Conservation (phyloP, 1,140 invertebrate species). For the Sarcophaga peregrina region DNA sequence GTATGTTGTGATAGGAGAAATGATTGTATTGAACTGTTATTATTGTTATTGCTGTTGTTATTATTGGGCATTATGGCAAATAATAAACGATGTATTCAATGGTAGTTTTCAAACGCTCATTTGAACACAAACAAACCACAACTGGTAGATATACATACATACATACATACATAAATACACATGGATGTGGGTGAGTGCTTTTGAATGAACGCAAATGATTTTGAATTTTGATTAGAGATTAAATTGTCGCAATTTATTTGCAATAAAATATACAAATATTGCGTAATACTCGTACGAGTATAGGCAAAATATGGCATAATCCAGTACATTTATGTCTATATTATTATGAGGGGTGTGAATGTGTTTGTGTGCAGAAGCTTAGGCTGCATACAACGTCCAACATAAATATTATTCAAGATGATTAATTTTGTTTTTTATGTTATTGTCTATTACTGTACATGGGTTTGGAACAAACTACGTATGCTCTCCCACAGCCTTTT, state of each 20-base stretch:
- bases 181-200: background rate
- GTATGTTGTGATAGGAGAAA: background rate
- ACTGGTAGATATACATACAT: background rate
- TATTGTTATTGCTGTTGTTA: slow-evolving; percentile 10
- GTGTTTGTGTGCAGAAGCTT: background rate
- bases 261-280: slow-evolving; percentile 11
- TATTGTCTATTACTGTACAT: slow-evolving; percentile 1
- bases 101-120: background rate
- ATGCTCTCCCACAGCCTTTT: background rate
- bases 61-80: slow-evolving; percentile 31
- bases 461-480: no score
- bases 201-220: slow-evolving; percentile 30
- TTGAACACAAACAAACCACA: background rate
- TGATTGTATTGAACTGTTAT: background rate
- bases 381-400: background rate
- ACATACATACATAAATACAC: background rate
- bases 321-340: slow-evolving; percentile 2
- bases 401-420: slow-evolving; percentile 32
- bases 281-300: no score
- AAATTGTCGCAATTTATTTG: slow-evolving; percentile 37
- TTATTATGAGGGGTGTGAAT: background rate
- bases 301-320: background rate
- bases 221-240: slow-evolving; percentile 41
- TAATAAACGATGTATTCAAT: slow-evolving; percentile 14
- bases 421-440: no score